Percentiles rank a stretch among this genome's conserved stretches.
These are phyloP conservation scores for Pelusios castaneus DNA, from an alignment of 2,113 vertebrate species.

Conservation along the genomic window DNA sequence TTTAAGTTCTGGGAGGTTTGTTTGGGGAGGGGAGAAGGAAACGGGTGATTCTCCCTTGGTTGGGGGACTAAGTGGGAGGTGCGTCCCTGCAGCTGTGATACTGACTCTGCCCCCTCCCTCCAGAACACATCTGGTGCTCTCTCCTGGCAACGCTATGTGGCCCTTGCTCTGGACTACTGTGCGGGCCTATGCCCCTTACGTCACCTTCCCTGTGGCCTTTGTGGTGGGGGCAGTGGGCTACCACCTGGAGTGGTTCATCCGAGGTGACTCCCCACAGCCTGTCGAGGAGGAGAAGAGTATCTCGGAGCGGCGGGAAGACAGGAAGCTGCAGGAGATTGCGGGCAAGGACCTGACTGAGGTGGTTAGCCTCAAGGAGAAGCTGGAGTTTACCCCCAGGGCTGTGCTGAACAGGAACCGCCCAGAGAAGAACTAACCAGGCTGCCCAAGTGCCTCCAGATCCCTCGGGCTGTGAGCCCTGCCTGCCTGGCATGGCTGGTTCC, in stretches of 20 bases:
- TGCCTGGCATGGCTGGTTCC: background rate
- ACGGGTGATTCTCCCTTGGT: background rate
- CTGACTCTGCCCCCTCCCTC: background rate
- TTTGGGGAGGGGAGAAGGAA: background rate
- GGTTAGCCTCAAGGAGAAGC: conserved; percentile 94
- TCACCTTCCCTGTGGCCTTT: conserved; percentile 96
- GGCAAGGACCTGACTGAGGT: conserved; percentile 92
- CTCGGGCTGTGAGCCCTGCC: background rate
- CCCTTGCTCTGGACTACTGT: conserved; percentile 87
- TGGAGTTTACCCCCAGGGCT: conserved; percentile 93
- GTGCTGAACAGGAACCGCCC: conserved; percentile 93
- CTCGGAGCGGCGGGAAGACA: conserved; percentile 91
- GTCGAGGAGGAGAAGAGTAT: conserved; percentile 86
- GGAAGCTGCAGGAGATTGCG: conserved; percentile 88
- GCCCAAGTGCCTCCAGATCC: background rate
- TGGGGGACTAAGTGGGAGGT: background rate
- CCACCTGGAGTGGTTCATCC: conserved; percentile 92
- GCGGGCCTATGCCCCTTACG: conserved; percentile 92
- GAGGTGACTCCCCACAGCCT: conserved; percentile 78
- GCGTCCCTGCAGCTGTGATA: background rate
- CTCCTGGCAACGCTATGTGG: conserved; percentile 85
- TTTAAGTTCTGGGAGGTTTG: background rate
- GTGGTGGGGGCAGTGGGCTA: conserved; percentile 97
- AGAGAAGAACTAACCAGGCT: conserved; percentile 84
- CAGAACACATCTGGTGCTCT: background rate